Evolutionary conservation across 1,140 invertebrate genomes (phyloP).

Genomic region (Drosophila azteca): DNA sequence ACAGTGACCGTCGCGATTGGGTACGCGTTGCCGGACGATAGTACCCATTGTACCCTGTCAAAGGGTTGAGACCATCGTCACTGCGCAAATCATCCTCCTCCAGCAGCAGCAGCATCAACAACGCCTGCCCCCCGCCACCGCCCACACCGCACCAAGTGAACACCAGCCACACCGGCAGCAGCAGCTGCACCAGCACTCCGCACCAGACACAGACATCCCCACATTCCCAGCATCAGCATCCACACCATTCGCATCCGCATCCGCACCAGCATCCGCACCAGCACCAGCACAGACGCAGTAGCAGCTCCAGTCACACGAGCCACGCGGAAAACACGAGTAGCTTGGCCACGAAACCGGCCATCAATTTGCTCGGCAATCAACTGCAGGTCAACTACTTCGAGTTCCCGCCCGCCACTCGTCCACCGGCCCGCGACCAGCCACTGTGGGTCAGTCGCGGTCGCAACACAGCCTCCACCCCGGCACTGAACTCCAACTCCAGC

Average conservation of each 20-base stretch:
- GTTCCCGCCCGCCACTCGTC: conserved; percentile 61
- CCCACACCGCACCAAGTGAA: conserved; percentile 75
- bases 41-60: conserved; percentile 84
- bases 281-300: conserved; percentile 46
- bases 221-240: conserved; percentile 34
- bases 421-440: conserved; percentile 34
- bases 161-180: conserved; percentile 51
- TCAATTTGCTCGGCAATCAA: conserved; percentile 75
- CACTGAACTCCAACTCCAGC: conserved; percentile 39
- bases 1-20: conserved; percentile 83
- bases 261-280: conserved; percentile 37
- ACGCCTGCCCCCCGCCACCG: conserved; percentile 79
- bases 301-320: conserved; percentile 47
- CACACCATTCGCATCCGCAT: conserved; percentile 26
- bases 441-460: conserved; percentile 40
- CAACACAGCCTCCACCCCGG: conserved; percentile 68
- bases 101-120: conserved; percentile 78
- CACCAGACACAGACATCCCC: conserved; percentile 47
- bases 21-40: conserved; percentile 84
- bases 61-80: conserved; percentile 83
- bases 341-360: conserved; percentile 68
- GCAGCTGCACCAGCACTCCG: conserved; percentile 51
- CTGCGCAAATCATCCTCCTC: conserved; percentile 81
- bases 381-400: conserved; percentile 79
- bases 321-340: conserved; percentile 47